phyloP scores from a whole-genome alignment of 2,113 vertebrate species.

The Numenius arquata region DNA sequence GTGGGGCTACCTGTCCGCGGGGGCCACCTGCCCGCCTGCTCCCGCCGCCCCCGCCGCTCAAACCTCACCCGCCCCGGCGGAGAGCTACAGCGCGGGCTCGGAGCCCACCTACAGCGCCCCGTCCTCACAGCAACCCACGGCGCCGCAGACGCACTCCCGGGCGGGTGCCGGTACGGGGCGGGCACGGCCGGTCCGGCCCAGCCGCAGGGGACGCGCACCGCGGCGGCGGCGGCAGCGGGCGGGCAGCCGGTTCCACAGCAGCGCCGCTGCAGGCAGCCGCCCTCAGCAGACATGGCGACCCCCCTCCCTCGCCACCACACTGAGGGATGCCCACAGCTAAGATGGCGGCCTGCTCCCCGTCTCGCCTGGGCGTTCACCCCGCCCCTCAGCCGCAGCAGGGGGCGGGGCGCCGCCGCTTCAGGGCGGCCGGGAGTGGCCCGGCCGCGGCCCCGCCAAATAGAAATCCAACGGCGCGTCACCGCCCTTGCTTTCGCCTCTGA shows the following conservation, averaged over 20 bases:
- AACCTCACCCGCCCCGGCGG: background rate
- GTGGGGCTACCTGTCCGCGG: background rate
- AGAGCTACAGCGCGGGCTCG: too few relatives aligned
- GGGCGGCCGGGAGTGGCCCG: background rate
- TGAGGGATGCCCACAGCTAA: background rate
- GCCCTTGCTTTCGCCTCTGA: rapidly evolving
- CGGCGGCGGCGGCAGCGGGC: too few relatives aligned
- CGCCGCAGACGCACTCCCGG: background rate
- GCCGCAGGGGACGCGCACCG: too few relatives aligned
- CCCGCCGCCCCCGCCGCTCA: background rate
- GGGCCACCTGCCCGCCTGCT: too few relatives aligned
- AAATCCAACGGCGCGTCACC: rapidly evolving
- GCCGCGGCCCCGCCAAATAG: rapidly evolving
- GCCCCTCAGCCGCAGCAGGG: rapidly evolving
- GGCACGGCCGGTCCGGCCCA: too few relatives aligned
- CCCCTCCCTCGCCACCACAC: rapidly evolving
- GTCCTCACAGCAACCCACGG: background rate
- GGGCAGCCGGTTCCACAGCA: rapidly evolving
- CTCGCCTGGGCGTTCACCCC: rapidly evolving
- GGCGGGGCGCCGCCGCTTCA: background rate
- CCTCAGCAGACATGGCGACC: background rate
- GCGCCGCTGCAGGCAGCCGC: background rate
- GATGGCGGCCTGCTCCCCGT: background rate
- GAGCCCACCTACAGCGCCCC: background rate
- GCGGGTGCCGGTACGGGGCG: background rate